phyloP scores from a whole-genome alignment of 2,797 vertebrate species.

The Huso huso region DNA sequence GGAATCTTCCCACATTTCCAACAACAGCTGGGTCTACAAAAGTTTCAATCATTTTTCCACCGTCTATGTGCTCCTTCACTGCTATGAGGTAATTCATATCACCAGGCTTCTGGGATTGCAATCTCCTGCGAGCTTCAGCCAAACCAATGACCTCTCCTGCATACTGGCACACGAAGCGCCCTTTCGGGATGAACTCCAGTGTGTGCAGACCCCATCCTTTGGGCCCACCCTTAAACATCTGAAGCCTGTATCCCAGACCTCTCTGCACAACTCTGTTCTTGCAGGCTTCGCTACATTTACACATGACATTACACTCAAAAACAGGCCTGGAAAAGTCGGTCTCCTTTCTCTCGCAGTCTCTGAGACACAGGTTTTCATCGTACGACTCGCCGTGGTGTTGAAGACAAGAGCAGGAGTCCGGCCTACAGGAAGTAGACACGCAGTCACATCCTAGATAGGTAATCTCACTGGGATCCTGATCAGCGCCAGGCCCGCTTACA shows the following conservation, averaged over 20 bases:
- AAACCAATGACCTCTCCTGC: slow-evolving; percentile 76
- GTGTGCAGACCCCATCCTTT: slow-evolving; percentile 77
- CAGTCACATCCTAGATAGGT: slow-evolving; percentile 78
- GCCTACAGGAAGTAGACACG: slow-evolving; percentile 44
- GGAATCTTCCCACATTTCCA: slow-evolving; percentile 85
- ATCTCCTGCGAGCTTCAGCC: slow-evolving; percentile 58
- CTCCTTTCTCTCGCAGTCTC: not conserved
- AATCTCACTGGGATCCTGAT: slow-evolving; percentile 63
- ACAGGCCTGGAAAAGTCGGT: slow-evolving; percentile 49
- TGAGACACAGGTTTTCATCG: slow-evolving; percentile 30
- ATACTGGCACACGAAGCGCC: slow-evolving; percentile 85
- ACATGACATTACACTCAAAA: slow-evolving; percentile 83
- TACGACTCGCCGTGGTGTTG: slow-evolving; percentile 36
- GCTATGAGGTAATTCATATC: slow-evolving; percentile 81
- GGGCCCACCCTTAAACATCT: slow-evolving; percentile 55
- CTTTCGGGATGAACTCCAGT: slow-evolving; percentile 49
- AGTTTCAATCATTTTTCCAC: slow-evolving; percentile 52
- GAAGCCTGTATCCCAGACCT: slow-evolving; percentile 58
- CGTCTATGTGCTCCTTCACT: slow-evolving; percentile 66
- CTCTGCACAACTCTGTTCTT: slow-evolving; percentile 68
- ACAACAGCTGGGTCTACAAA: slow-evolving; percentile 71
- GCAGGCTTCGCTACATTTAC: slow-evolving; percentile 69
- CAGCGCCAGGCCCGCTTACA: slow-evolving; percentile 65
- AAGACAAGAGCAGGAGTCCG: slow-evolving; percentile 66
- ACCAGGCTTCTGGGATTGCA: slow-evolving; percentile 40